A percentile compares a stretch with the other conserved stretches of the same genome.
phyloP scores from a whole-genome alignment of 1,140 invertebrate species.

The Capitella teleta region DNA sequence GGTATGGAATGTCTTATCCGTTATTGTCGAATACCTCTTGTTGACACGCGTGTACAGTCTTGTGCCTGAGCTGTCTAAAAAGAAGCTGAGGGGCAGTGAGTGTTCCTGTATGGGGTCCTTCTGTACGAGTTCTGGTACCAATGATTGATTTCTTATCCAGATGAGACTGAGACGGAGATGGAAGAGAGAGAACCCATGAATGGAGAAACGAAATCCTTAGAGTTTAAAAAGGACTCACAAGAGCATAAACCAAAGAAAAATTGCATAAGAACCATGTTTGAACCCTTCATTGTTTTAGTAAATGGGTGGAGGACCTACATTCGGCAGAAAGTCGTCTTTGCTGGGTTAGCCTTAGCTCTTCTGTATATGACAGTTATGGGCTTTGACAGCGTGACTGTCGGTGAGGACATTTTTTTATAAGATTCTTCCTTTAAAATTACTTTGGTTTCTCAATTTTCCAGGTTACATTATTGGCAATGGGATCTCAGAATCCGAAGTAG shows the following conservation, averaged over 20 bases:
- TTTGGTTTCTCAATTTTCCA: background rate
- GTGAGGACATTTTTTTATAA: conserved; percentile 16
- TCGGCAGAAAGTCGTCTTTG: conserved; percentile 29
- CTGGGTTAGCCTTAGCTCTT: conserved; percentile 41
- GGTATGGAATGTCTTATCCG: conserved; percentile 40
- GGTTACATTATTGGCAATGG: conserved; percentile 15
- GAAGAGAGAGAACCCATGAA: background rate
- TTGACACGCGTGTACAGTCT: conserved; percentile 30
- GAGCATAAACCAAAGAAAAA: background rate
- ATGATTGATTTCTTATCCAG: background rate
- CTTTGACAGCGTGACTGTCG: conserved; percentile 44
- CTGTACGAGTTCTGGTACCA: background rate
- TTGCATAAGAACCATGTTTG: background rate
- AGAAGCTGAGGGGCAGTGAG: conserved; percentile 7
- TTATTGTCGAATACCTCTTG: conserved; percentile 35
- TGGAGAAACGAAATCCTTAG: background rate
- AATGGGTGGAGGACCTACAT: conserved; percentile 34
- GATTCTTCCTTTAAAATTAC: background rate
- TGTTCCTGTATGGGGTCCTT: background rate
- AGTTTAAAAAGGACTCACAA: background rate
- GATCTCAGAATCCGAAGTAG: conserved; percentile 12
- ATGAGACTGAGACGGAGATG: background rate
- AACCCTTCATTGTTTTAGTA: conserved; percentile 6
- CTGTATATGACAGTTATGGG: conserved; percentile 46
- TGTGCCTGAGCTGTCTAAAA: conserved; percentile 23